Evolutionary conservation across 2,113 vertebrate genomes (phyloP).

Genomic region (Notiomystis cincta): DNA sequence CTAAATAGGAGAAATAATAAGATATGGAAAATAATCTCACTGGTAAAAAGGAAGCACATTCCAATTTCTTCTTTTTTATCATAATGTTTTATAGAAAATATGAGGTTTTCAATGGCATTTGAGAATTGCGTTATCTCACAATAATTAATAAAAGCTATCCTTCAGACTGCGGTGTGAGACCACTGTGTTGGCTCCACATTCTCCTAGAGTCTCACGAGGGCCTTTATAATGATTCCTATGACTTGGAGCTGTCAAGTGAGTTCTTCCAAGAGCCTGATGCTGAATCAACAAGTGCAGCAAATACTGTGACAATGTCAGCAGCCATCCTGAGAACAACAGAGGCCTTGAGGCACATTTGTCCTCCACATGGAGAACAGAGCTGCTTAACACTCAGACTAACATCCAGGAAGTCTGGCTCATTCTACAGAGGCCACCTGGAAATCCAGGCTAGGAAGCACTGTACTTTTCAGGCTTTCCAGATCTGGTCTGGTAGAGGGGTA

Average conservation of each 20-base stretch:
- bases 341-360: fast-evolving
- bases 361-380: not conserved
- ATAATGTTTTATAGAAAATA: not conserved
- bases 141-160: not conserved
- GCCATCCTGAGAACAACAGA: not conserved
- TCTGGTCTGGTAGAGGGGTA: fast-evolving
- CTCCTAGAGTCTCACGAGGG: not conserved
- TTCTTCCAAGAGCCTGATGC: not conserved
- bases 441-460: not conserved
- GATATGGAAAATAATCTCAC: not conserved
- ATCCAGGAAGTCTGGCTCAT: not conserved
- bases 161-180: not conserved
- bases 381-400: not conserved
- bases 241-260: not conserved
- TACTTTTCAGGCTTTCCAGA: not conserved
- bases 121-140: not conserved
- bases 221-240: not conserved
- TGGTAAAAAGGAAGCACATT: not conserved
- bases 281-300: not conserved
- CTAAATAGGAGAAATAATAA: not conserved
- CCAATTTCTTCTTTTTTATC: not conserved
- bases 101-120: not conserved
- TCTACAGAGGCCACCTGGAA: not conserved
- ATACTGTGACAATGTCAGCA: not conserved
- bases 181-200: not conserved